Conservation (phyloP, 2,113 vertebrate species). For the Peromyscus polionotus region DNA sequence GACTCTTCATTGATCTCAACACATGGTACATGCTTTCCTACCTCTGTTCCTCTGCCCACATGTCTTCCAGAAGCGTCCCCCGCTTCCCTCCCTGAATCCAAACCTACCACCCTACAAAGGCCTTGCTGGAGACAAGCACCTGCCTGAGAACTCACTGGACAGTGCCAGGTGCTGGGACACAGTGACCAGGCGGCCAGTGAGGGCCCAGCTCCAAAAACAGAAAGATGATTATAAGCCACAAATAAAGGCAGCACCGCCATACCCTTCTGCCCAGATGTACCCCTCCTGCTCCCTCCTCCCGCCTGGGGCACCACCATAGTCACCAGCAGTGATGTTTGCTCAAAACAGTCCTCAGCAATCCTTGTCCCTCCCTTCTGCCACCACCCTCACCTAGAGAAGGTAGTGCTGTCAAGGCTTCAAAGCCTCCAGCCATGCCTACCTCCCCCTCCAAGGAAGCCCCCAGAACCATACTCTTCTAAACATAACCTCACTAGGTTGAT, state of each 20-base stretch:
- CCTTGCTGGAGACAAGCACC: not conserved
- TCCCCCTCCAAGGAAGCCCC: not conserved
- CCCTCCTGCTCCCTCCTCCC: not conserved
- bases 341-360: not conserved
- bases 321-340: not conserved
- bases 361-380: not conserved
- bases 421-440: not conserved
- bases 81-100: not conserved
- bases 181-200: not conserved
- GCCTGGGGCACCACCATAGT: not conserved
- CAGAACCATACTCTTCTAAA: not conserved
- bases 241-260: not conserved
- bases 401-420: not conserved
- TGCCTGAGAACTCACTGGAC: not conserved
- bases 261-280: not conserved
- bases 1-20: conserved; percentile 75
- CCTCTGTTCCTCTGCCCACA: conserved; percentile 73
- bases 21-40: conserved; percentile 80
- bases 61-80: conserved; percentile 37
- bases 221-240: not conserved
- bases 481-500: not conserved
- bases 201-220: not conserved
- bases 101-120: not conserved
- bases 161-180: not conserved
- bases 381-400: not conserved